Conservation (phyloP, 2,797 vertebrate species). For the Falco novaeseelandiae region DNA sequence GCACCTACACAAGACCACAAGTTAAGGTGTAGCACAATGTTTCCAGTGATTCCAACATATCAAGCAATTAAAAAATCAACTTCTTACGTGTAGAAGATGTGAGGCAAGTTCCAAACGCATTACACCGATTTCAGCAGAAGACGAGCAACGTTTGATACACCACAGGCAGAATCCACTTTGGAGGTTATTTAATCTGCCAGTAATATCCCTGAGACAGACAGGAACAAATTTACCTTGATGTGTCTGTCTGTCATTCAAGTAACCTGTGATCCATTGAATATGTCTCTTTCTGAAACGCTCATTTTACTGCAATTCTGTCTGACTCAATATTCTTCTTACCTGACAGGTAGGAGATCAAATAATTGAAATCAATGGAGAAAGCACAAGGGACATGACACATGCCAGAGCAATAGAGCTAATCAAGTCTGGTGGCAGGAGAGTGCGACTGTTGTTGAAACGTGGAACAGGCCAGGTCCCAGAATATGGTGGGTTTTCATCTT, state of each 20-base stretch:
- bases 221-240: conserved; percentile 59
- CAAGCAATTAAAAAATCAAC: neutral
- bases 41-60: neutral
- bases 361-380: conserved; percentile 99
- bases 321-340: conserved; percentile 64
- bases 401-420: conserved; percentile 97
- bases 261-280: conserved; percentile 28
- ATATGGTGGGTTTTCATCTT: conserved; percentile 88
- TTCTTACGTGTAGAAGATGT: neutral
- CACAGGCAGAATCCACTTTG: neutral
- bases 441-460: conserved; percentile 91
- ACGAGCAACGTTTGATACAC: neutral
- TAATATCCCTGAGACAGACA: conserved; percentile 51
- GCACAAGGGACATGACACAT: conserved; percentile 96
- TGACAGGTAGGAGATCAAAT: conserved; percentile 97
- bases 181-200: conserved; percentile 40
- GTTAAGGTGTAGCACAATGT: neutral
- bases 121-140: neutral
- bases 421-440: conserved; percentile 93
- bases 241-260: conserved; percentile 50
- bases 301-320: conserved; percentile 58
- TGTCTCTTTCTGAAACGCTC: conserved; percentile 47
- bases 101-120: neutral
- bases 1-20: neutral
- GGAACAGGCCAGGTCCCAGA: conserved; percentile 98